Evolutionary conservation across 1,140 invertebrate species (phyloP).

Genomic region (Hesperophylax magnus): DNA sequence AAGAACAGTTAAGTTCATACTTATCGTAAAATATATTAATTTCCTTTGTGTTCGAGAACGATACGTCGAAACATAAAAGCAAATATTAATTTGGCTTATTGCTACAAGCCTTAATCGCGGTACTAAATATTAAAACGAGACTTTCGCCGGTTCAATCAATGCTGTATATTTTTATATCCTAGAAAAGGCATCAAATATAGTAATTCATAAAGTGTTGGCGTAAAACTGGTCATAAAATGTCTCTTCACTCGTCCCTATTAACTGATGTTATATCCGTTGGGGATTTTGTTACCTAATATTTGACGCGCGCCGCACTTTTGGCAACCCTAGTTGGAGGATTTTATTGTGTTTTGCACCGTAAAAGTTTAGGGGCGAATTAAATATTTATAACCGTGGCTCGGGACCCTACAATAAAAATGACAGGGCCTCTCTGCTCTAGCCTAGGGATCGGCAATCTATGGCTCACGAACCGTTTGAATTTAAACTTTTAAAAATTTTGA

Average conservation of each 20-base stretch:
- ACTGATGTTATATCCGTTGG: slow-evolving; percentile 5
- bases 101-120: slow-evolving; percentile 4
- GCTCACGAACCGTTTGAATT: neutral
- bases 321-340: slow-evolving; percentile 29
- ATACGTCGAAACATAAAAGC: slow-evolving; percentile 1
- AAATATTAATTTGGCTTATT: slow-evolving; percentile 42
- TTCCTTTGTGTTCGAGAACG: slow-evolving; percentile 5
- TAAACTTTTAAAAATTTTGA: no score
- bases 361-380: slow-evolving; percentile 51
- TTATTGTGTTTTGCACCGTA: slow-evolving; percentile 48
- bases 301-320: slow-evolving; percentile 30
- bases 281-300: slow-evolving; percentile 26
- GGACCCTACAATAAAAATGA: slow-evolving; percentile 43
- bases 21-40: slow-evolving; percentile 22
- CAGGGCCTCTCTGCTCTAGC: neutral
- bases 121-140: slow-evolving; percentile 39
- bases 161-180: slow-evolving; percentile 14
- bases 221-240: slow-evolving; percentile 36
- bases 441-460: neutral
- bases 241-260: slow-evolving; percentile 29
- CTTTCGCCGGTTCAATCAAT: slow-evolving; percentile 29
- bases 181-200: slow-evolving; percentile 32
- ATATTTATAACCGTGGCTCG: slow-evolving; percentile 50
- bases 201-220: slow-evolving; percentile 43
- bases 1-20: neutral